Conservation (phyloP, 2,113 vertebrate species). For the Alligator sinensis region DNA sequence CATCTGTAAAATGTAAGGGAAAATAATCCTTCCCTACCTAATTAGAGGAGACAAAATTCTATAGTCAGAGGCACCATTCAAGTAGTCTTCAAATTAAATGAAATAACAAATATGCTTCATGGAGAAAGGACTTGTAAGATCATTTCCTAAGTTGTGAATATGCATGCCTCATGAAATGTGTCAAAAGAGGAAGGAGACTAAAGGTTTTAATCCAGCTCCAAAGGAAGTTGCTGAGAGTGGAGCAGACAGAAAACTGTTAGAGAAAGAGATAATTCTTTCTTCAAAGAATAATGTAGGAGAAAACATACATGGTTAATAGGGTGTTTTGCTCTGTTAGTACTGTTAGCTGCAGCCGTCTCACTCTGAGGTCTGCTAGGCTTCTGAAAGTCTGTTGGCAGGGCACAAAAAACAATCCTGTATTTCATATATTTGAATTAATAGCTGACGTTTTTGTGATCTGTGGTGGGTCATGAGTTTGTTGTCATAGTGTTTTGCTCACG, state of each 20-base stretch:
- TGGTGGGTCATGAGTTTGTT: not conserved
- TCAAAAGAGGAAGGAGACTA: not conserved
- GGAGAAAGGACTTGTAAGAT: not conserved
- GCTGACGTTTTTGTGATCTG: slow-evolving; percentile 33
- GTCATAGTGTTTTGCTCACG: slow-evolving; percentile 11
- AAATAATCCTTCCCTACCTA: slow-evolving; percentile 59
- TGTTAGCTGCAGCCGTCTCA: slow-evolving; percentile 52
- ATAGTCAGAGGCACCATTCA: slow-evolving; percentile 59
- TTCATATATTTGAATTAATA: slow-evolving; percentile 46
- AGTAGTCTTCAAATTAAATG: slow-evolving; percentile 63
- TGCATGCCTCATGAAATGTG: slow-evolving; percentile 8
- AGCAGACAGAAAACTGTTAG: slow-evolving; percentile 58
- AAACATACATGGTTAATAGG: slow-evolving; percentile 53
- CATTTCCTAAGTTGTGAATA: not conserved
- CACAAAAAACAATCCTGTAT: slow-evolving; percentile 13
- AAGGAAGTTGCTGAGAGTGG: slow-evolving; percentile 6
- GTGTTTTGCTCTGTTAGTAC: slow-evolving; percentile 55
- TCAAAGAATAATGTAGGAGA: slow-evolving; percentile 61
- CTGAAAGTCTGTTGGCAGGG: slow-evolving; percentile 49
- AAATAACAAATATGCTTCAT: slow-evolving; percentile 27
- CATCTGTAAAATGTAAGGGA: slow-evolving; percentile 47
- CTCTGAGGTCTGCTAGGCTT: slow-evolving; percentile 40
- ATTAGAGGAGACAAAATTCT: slow-evolving; percentile 58
- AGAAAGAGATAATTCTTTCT: slow-evolving; percentile 69
- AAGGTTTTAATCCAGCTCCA: not conserved